Evolutionary conservation across 2,888 invertebrate genomes (phyloP).

Genomic region (Perizoma affinitatum): DNA sequence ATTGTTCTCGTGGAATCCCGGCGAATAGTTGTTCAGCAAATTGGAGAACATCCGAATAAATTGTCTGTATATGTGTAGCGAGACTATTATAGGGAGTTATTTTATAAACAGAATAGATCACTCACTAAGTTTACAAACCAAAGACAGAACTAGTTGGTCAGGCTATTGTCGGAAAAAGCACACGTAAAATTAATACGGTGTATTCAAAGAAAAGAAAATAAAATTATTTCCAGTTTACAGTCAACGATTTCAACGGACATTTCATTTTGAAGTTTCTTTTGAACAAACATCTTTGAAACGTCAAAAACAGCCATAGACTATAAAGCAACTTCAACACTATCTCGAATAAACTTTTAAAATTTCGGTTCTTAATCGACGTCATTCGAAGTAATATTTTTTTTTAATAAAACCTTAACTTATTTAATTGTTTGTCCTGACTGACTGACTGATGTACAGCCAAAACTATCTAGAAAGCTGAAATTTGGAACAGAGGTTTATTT

Average conservation of each 20-base stretch:
- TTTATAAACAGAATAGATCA: slow-evolving; percentile 11
- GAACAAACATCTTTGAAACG: slow-evolving; percentile 10
- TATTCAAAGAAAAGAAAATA: slow-evolving; percentile 33
- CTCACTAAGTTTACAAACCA: slow-evolving; percentile 3
- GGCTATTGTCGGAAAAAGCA: slow-evolving; percentile 17
- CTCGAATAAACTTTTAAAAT: too few species aligned
- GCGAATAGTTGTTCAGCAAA: slow-evolving; percentile 48
- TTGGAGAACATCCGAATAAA: slow-evolving; percentile 64
- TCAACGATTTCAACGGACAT: slow-evolving; percentile 53
- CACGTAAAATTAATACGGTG: slow-evolving; percentile 27
- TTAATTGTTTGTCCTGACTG: too few species aligned
- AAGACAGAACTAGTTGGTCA: slow-evolving; percentile 37
- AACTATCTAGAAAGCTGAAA: too few species aligned
- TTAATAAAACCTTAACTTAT: too few species aligned
- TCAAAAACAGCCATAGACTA: slow-evolving; percentile 5
- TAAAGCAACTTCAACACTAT: neutral
- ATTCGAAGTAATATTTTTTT: too few species aligned
- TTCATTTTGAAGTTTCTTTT: slow-evolving; percentile 40
- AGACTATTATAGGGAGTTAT: neutral
- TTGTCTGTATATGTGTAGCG: neutral
- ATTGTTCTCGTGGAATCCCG: slow-evolving; percentile 48
- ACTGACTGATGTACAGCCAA: too few species aligned
- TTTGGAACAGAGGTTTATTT: too few species aligned
- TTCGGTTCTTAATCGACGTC: neutral
- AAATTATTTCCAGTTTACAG: slow-evolving; percentile 40